Percentiles rank a stretch among this genome's conserved stretches.
Conservation (phyloP, 2,113 vertebrate genomes). For the Myotis lucifugus region DNA sequence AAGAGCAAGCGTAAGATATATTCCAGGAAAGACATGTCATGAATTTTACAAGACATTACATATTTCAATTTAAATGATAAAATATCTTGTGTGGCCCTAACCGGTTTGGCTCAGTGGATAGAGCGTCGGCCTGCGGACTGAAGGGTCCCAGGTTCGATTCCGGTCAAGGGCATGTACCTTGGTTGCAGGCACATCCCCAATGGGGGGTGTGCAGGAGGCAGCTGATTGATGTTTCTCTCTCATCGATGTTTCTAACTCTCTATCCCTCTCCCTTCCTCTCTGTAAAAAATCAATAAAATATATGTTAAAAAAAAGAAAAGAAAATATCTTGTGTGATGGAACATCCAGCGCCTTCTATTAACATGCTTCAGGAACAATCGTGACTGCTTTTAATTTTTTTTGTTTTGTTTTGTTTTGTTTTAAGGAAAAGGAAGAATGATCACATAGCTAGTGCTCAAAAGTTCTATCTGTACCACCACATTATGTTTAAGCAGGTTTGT, state of each 20-base stretch:
- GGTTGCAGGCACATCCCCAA: too few species aligned
- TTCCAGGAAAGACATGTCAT: not conserved
- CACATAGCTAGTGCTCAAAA: not conserved
- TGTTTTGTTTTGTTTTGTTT: not conserved
- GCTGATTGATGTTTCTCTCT: too few species aligned
- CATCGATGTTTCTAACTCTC: too few species aligned
- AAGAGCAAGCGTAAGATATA: not conserved
- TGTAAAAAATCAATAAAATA: too few species aligned
- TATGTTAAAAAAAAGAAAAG: too few species aligned
- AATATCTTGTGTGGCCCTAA: not conserved
- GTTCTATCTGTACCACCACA: not conserved
- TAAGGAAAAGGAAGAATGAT: not conserved
- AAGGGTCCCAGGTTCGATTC: too few species aligned
- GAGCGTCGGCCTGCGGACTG: too few species aligned
- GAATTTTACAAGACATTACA: not conserved
- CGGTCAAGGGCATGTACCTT: too few species aligned
- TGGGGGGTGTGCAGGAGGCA: too few species aligned
- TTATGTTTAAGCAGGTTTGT: not conserved
- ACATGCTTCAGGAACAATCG: not conserved
- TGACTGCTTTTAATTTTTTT: not conserved
- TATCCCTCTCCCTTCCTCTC: too few species aligned
- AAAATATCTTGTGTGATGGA: not conserved
- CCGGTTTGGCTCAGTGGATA: too few species aligned
- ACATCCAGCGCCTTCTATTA: not conserved
- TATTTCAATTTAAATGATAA: slow-evolving; percentile 14